phyloP scores from a whole-genome alignment of 1,140 invertebrate species.

The Frieseomelitta varia region DNA sequence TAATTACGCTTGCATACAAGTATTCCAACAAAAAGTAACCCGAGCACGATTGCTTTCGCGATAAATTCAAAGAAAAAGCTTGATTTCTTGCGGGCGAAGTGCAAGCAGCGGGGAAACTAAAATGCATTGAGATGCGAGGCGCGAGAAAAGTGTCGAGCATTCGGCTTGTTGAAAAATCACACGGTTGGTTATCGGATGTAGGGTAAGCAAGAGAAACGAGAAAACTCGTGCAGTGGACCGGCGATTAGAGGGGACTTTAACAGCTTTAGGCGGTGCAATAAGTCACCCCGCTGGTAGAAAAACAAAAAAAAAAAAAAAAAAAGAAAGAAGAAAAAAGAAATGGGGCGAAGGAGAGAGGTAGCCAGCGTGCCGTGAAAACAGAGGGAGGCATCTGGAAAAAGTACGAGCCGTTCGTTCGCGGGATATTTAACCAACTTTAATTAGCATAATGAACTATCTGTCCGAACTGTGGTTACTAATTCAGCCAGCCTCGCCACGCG shows the following conservation, averaged over 20 bases:
- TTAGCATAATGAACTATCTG: constrained; percentile 68
- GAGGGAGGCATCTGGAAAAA: constrained; percentile 20
- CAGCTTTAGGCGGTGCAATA: constrained; percentile 55
- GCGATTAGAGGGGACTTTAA: constrained; percentile 67
- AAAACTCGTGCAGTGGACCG: constrained; percentile 39
- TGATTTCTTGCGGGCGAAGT: neutral
- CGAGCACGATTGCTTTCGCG: neutral
- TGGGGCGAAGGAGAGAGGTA: constrained; percentile 3
- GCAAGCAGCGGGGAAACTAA: neutral
- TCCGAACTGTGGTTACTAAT: constrained; percentile 62
- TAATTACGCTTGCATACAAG: neutral
- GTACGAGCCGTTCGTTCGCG: constrained; percentile 27
- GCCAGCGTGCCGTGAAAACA: neutral
- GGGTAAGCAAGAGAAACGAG: constrained; percentile 60
- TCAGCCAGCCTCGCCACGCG: constrained; percentile 14
- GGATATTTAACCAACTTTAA: constrained; percentile 66
- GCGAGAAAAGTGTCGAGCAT: constrained; percentile 8
- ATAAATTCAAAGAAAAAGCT: neutral
- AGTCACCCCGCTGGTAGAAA: constrained; percentile 33
- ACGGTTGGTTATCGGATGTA: constrained; percentile 37
- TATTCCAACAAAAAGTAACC: neutral
- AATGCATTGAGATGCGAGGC: neutral
- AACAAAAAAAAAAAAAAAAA: constrained; percentile 11
- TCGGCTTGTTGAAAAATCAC: constrained; percentile 47
- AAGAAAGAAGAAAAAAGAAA: neutral